Conservation (phyloP, 2,888 invertebrate genomes). For the Blomia tropicalis region DNA sequence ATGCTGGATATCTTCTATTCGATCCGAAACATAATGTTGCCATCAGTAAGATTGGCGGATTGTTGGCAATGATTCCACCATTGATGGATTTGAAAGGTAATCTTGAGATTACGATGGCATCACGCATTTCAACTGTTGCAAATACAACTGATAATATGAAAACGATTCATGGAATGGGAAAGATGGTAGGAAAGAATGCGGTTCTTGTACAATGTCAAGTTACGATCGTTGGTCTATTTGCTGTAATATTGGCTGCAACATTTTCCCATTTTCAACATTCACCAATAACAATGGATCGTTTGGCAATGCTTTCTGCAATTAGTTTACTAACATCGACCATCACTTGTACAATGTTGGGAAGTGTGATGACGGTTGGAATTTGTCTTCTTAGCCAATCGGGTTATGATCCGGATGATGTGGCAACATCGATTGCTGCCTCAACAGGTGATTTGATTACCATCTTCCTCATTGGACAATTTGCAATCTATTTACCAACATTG, state of each 20-base stretch:
- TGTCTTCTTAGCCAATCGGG: neutral
- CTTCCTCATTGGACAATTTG: constrained; percentile 20
- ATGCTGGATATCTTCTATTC: neutral
- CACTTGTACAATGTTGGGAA: constrained; percentile 2
- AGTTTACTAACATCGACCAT: neutral
- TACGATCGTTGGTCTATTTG: neutral
- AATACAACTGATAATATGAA: neutral
- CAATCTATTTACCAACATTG: neutral
- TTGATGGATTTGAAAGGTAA: constrained; percentile 21
- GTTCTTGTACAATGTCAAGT: constrained; percentile 11
- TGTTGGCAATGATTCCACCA: constrained; percentile 9
- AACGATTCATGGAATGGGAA: neutral
- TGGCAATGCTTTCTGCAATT: neutral
- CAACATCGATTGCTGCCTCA: constrained; percentile 4
- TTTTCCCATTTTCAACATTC: neutral
- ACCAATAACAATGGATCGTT: neutral
- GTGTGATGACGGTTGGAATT: constrained; percentile 11
- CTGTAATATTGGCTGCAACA: neutral
- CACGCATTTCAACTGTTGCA: constrained; percentile 8
- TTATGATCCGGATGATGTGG: constrained; percentile 14
- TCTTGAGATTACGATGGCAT: constrained; percentile 18
- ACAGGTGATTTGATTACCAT: constrained; percentile 14
- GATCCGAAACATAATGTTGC: neutral
- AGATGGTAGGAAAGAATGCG: neutral
- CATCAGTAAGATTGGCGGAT: neutral